Conservation (phyloP, 1,140 invertebrate genomes). For the Lithobius niger region DNA sequence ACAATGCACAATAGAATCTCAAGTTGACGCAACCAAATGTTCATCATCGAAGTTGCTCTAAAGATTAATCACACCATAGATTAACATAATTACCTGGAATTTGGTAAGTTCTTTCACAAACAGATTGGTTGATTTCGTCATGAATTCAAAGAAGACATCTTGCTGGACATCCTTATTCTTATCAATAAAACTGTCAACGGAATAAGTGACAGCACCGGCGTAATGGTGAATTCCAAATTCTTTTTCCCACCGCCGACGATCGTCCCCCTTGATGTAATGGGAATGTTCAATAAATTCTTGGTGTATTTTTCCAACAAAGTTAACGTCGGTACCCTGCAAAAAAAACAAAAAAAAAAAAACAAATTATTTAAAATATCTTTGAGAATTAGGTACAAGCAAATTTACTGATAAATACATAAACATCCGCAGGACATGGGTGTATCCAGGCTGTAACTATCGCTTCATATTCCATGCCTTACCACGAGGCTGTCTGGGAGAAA, state of each 20-base stretch:
- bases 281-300: conserved; percentile 72
- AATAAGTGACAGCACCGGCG: conserved; percentile 85
- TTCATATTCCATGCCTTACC: too few species aligned
- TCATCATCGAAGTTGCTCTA: too few species aligned
- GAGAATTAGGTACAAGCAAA: not conserved
- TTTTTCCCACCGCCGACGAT: conserved; percentile 75
- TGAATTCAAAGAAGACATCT: conserved; percentile 85
- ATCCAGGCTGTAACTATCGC: too few species aligned
- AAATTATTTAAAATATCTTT: conserved; percentile 7
- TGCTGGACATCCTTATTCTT: conserved; percentile 93
- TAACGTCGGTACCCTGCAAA: conserved; percentile 60
- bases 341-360: conserved; percentile 17
- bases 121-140: conserved; percentile 68
- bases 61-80: not conserved
- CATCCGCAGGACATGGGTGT: not conserved
- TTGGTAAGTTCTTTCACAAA: conserved; percentile 79
- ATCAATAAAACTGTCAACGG: conserved; percentile 85
- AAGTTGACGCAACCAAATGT: too few species aligned
- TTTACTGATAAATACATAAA: conserved; percentile 5
- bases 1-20: too few species aligned
- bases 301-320: conserved; percentile 80
- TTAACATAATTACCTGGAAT: conserved; percentile 44
- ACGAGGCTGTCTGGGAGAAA: too few species aligned
- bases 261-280: conserved; percentile 74
- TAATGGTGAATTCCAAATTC: conserved; percentile 89